Evolutionary conservation across 2,888 invertebrate genomes (phyloP), one percentile per base, ranked within the genome.

Genomic region (Stenodera caucasica): DNA sequence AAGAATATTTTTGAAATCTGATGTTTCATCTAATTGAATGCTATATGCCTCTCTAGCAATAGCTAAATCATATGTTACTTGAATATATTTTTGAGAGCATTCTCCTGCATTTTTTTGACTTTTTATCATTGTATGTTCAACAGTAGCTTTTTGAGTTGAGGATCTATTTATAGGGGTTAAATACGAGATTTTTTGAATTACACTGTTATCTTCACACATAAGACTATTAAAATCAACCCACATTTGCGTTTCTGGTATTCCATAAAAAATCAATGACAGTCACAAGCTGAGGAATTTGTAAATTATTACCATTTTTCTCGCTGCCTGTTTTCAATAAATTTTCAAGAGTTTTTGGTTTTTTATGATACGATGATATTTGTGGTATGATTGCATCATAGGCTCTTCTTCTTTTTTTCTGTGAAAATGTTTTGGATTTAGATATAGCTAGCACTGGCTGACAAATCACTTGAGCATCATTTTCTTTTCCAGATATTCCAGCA

Each of bases 11-110:
- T 51, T 18, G 26, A 54, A 76, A 57, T 15, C 5, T 8, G 70
- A 70, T 11, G 64, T 67, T 57, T 70, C 63, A 33, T 29, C 26
- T 29, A 15, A 9, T 64, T 76, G 72, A 15, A 75, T 70, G 32
- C 70, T 66, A 61, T 71, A 63, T 1, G 57, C 57, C 0, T 51
- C 23, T 37, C 51, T 57, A 1, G 57, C 56, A 32, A 65, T 77
- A 0, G 73, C 74, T 50, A 75, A 70, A 68, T 77, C 76, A 59
- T 75, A 77, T 2, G 75, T 70, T 11, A 70, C 73, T 65, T 72
- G 63, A 0, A 57, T 72, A 40, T 69, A 65, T 9, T 12, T 6
- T 55, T 70, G 59, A 7, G 60, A 45, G 23, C 63, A 67, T 60
- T 75, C 72, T 53, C 55, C 45, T 57, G 68, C 69, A 45, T 69